phyloP scores from a whole-genome alignment of 2,888 invertebrate species.

The Ormyrus thymus region DNA sequence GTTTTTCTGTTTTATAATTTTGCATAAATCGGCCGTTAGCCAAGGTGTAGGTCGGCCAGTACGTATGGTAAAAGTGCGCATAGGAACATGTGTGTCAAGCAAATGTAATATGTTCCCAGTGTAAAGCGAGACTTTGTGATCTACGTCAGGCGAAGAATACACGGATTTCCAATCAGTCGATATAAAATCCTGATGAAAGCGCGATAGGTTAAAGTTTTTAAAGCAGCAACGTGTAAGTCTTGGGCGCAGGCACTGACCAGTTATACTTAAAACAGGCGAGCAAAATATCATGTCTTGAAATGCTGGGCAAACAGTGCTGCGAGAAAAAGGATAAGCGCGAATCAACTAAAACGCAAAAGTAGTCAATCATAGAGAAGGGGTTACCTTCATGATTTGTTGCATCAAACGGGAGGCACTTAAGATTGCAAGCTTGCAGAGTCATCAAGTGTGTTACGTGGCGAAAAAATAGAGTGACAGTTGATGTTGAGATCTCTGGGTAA shows the following conservation, averaged over 20 bases:
- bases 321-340: not conserved
- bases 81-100: not conserved
- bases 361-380: constrained; percentile 1
- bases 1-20: not conserved
- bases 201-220: not conserved
- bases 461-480: too few species aligned
- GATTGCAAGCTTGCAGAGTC: too few species aligned
- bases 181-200: not conserved
- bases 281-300: not conserved
- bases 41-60: not conserved
- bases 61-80: not conserved
- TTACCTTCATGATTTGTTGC: not conserved
- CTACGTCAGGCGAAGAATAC: not conserved
- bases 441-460: too few species aligned
- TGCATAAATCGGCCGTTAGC: not conserved
- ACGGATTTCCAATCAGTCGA: not conserved
- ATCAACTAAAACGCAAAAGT: not conserved
- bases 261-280: not conserved
- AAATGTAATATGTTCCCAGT: not conserved
- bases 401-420: too few species aligned
- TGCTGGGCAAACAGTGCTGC: not conserved
- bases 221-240: not conserved
- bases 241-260: not conserved
- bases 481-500: too few species aligned
- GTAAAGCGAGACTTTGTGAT: not conserved